These are phyloP conservation scores for Eugnorisma glareosa DNA, from an alignment of 2,888 invertebrate genomes.

Conservation along the genomic window DNA sequence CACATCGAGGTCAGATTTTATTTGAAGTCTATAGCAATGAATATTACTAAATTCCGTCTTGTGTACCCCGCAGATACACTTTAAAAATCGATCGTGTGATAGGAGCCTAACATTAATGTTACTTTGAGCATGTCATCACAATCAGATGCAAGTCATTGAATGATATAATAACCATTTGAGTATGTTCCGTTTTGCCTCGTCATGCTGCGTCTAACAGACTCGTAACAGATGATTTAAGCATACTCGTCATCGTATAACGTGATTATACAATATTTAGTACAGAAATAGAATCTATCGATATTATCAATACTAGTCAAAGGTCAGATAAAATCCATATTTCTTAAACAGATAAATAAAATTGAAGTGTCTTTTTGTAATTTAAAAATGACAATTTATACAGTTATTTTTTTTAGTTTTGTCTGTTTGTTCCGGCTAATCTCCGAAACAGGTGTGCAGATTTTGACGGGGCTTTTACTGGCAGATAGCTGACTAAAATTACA, in stretches of 20 bases:
- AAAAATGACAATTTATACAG: too few species aligned
- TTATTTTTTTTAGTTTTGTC: too few species aligned
- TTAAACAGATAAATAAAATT: too few species aligned
- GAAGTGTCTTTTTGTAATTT: too few species aligned
- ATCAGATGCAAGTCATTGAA: constrained; percentile 45
- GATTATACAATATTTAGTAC: constrained; percentile 10
- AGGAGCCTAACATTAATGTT: not conserved
- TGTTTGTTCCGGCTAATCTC: too few species aligned
- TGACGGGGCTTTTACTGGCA: too few species aligned
- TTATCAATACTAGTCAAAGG: not conserved
- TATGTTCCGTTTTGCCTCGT: constrained; percentile 11
- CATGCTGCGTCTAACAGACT: constrained; percentile 18
- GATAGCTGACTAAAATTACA: too few species aligned
- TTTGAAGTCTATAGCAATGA: not conserved
- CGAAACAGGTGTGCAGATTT: too few species aligned
- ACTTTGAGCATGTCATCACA: not conserved
- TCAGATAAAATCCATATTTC: not conserved
- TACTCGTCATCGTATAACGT: constrained; percentile 25
- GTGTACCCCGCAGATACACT: not conserved
- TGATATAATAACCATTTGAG: constrained; percentile 21
- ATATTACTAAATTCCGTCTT: not conserved
- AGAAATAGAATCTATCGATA: not conserved
- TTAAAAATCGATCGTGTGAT: not conserved
- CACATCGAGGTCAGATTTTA: not conserved
- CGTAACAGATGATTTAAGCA: constrained; percentile 15